Percentiles rank a stretch among this genome's conserved stretches.
phyloP scores from a whole-genome alignment of 2,797 vertebrate species.

The Periophthalmus magnuspinnatus region DNA sequence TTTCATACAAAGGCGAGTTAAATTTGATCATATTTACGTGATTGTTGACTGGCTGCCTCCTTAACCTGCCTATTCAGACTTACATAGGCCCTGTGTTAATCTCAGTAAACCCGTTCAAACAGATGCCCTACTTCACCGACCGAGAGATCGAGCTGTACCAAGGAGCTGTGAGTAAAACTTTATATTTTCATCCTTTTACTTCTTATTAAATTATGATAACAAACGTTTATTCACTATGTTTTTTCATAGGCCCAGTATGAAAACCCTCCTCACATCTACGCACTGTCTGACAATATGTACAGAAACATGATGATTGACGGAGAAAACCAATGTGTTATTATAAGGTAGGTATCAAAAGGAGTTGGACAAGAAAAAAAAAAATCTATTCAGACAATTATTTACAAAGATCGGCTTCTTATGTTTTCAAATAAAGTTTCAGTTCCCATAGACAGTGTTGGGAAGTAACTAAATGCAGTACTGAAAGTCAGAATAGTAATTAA shows the following conservation, averaged over 20 bases:
- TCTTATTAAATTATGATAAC: conserved; percentile 9
- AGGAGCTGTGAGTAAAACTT: conserved; percentile 88
- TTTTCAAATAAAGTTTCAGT: no score
- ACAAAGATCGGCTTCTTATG: no score
- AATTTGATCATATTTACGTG: no score
- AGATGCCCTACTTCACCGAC: conserved; percentile 98
- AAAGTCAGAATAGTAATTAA: no score
- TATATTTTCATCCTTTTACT: background rate
- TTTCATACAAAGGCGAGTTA: no score
- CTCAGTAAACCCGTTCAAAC: conserved; percentile 98
- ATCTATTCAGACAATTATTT: no score
- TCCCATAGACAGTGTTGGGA: no score
- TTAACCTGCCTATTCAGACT: conserved; percentile 76
- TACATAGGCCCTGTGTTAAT: conserved; percentile 98
- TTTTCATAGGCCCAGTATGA: conserved; percentile 91
- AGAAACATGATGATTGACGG: conserved; percentile 98
- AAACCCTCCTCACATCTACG: conserved; percentile 98
- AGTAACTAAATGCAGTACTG: no score
- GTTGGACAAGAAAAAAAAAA: background rate
- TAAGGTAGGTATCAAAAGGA: conserved; percentile 79
- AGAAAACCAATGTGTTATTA: conserved; percentile 98
- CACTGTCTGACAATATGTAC: conserved; percentile 97
- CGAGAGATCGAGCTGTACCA: conserved; percentile 99
- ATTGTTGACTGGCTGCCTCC: background rate
- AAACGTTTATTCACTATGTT: conserved; percentile 11